A percentile compares a stretch with the other conserved stretches of the same genome.
Conservation (phyloP, 2,797 vertebrate species). For the Astyanax mexicanus region DNA sequence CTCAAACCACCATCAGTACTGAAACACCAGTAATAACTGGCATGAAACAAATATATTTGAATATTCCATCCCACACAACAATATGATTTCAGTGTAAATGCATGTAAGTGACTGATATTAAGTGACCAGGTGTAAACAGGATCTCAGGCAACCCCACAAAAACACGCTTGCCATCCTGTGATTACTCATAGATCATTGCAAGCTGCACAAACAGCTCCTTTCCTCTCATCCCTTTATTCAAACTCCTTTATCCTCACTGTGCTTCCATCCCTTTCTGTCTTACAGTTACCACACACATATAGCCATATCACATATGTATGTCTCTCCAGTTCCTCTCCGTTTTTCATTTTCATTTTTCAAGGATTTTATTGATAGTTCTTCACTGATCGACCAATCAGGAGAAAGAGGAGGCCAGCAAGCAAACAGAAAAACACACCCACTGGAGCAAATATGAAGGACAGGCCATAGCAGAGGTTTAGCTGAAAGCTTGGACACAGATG, state of each 20-base stretch:
- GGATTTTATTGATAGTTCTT: conserved; percentile 76
- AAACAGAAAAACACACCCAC: conserved; percentile 91
- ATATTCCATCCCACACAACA: no score
- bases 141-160: conserved; percentile 20
- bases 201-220: not conserved
- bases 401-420: conserved; percentile 90
- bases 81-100: no score
- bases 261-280: not conserved
- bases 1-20: no score
- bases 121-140: no score
- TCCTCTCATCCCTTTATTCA: no score
- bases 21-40: no score
- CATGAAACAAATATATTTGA: no score
- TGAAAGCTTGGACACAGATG: conserved; percentile 80
- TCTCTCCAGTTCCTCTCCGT: not conserved
- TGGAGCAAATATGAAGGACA: conserved; percentile 94
- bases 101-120: no score
- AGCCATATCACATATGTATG: no score
- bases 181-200: no score
- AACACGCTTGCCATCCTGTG: conserved; percentile 2
- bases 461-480: conserved; percentile 85
- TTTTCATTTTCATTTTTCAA: no score
- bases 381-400: conserved; percentile 88
- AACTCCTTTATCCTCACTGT: no score
- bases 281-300: not conserved